A percentile compares a stretch with the other conserved stretches of the same genome.
Evolutionary conservation across 2,113 vertebrate species (phyloP).

Genomic region (Paralichthys olivaceus): DNA sequence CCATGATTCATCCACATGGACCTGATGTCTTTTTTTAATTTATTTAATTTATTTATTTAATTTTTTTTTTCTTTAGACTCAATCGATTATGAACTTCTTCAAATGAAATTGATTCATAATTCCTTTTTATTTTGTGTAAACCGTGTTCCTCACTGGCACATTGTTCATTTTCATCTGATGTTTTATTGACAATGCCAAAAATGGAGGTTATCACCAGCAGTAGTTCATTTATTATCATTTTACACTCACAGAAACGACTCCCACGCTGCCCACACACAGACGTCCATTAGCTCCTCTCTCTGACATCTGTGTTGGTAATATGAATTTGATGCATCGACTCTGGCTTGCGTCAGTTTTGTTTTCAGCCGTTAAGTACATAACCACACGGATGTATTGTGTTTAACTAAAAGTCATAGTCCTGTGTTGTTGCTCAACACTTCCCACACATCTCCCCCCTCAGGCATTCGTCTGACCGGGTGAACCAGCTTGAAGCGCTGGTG

Average conservation of each 20-base stretch:
- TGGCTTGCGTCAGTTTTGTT: conserved; percentile 48
- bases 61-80: too few species aligned
- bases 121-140: neutral
- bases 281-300: conserved; percentile 62
- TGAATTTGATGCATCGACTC: conserved; percentile 51
- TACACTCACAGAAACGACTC: conserved; percentile 54
- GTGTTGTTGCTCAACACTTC: conserved; percentile 8
- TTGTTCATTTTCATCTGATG: neutral
- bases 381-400: conserved; percentile 32
- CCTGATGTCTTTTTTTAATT: too few species aligned
- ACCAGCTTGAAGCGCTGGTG: conserved; percentile 88
- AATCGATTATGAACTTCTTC: neutral
- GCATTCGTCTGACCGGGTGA: conserved; percentile 90
- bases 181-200: neutral
- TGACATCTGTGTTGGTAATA: conserved; percentile 65
- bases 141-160: neutral
- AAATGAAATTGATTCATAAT: conserved; percentile 7
- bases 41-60: too few species aligned
- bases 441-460: conserved; percentile 66
- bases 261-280: conserved; percentile 61
- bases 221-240: conserved; percentile 53
- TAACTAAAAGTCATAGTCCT: conserved; percentile 26
- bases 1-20: neutral
- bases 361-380: conserved; percentile 21
- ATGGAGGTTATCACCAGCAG: conserved; percentile 21